phyloP scores from a whole-genome alignment of 37 sponge, comb jelly and placozoan species.

The Eunapius fragilis region DNA sequence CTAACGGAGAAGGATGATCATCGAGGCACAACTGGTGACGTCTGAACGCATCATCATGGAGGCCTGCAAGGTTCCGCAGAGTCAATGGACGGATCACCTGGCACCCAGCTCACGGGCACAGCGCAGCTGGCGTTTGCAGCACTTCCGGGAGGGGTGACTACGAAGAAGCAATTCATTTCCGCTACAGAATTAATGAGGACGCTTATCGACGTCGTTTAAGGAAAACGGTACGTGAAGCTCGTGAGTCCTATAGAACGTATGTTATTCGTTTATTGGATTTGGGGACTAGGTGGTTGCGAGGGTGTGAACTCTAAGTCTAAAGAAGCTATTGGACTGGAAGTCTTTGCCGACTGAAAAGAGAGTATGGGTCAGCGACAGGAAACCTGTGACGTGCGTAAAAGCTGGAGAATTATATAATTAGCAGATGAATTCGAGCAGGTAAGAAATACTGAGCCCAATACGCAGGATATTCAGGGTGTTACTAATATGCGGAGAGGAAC shows the following conservation, averaged over 20 bases:
- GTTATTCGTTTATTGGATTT: conserved; percentile 8
- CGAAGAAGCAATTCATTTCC: conserved; percentile 8
- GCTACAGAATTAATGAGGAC: conserved; percentile 48
- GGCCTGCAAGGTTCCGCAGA: no score
- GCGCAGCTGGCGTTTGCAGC: conserved; percentile 23
- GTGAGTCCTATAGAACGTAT: conserved; percentile 30
- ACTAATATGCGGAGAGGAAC: no score
- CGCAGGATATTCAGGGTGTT: no score
- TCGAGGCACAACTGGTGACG: no score
- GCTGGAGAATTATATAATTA: no score
- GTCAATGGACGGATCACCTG: no score
- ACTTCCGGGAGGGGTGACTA: neutral
- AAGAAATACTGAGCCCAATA: neutral
- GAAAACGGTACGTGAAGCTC: neutral
- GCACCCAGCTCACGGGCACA: conserved; percentile 23
- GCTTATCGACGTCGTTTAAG: conserved; percentile 39
- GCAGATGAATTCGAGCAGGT: conserved; percentile 31
- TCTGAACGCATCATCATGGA: no score
- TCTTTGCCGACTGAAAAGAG: neutral
- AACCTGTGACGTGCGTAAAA: neutral
- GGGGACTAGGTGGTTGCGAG: conserved; percentile 8
- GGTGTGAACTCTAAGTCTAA: neutral
- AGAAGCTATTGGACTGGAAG: neutral
- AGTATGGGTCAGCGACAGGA: conserved; percentile 10
- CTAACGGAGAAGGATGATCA: no score